Base-by-base conservation (phyloP, 2,888 invertebrate genomes). In the Strigamia transsilvanica region DNA sequence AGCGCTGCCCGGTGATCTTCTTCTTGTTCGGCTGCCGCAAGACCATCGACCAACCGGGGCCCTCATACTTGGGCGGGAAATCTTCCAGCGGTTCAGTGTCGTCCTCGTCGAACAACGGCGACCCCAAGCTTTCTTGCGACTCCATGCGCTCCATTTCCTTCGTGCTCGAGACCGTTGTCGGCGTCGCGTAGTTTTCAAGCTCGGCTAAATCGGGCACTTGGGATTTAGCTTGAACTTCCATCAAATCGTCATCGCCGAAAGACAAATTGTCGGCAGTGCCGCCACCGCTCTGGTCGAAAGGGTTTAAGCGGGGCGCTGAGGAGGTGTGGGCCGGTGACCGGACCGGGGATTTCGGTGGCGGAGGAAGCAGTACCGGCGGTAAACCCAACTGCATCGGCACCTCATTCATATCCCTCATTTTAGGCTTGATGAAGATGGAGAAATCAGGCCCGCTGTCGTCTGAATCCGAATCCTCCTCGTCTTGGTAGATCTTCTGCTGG, bases 41-140 rank as follows among this genome's bases (percentile, higher is more conserved):
- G 85, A 97, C 95, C 94, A 99, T 94, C 87, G 98, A 97, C 98
- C 98, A 99, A 34, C 97, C 97, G 32, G 95, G 93, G 0, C 93
- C 96, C 0, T 89, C 87, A 87, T 93, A 94, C 84, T 91, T 91
- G 41, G 92, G 91, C 79, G 96, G 91, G 88, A 97, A 99, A 81
- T 94, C 94, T 88, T 96, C 96, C 82, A 99, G 90, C 0, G 97
- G 97, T 88, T 94, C 92, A 0, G 96, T 95, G 78, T 95, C 93
- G 87, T 98, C 98, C 83, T 97, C 97, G 87, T 98, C 98, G 88
- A 94, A 98, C 34, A 98, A 90, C 13, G 97, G 97, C 13, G 96
- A 96, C n/a, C 95, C 94, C 42, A 96, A 96, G 2, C 94, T 94
- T 88, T 95, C 95, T 88, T 93, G 91, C 0, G 92, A 92, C 85